Percentiles rank a stretch among this genome's conserved stretches.
phyloP scores from a whole-genome alignment of 2,888 invertebrate species.

The Theretra japonica region DNA sequence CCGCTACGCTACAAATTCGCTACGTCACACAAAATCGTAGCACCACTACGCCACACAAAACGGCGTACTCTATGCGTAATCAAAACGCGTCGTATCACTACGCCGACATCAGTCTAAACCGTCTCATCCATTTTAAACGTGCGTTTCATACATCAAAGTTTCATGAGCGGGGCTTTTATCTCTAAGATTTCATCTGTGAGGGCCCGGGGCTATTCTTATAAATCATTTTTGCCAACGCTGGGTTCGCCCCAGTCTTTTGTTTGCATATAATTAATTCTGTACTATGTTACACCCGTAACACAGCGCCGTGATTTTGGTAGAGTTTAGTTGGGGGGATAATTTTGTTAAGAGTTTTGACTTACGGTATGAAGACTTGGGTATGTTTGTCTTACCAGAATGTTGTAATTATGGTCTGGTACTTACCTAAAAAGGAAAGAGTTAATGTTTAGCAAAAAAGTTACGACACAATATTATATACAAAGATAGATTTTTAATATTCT shows the following conservation, averaged over 20 bases:
- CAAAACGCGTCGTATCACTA: neutral
- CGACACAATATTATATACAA: too few relatives aligned
- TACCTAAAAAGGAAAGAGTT: slow-evolving; percentile 48
- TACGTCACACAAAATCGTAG: neutral
- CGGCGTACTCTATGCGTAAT: neutral
- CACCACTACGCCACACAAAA: slow-evolving; percentile 1
- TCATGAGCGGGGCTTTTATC: slow-evolving; percentile 35
- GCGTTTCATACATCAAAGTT: slow-evolving; percentile 29
- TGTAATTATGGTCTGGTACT: slow-evolving; percentile 35
- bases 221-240: slow-evolving; percentile 42
- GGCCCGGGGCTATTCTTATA: slow-evolving; percentile 40
- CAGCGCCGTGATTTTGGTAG: neutral
- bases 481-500: too few relatives aligned
- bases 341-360: neutral
- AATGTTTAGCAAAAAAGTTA: too few relatives aligned
- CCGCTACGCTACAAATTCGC: neutral
- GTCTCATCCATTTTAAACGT: slow-evolving; percentile 30
- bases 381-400: too few relatives aligned
- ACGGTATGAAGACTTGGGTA: too few relatives aligned
- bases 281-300: neutral
- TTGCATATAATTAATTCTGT: slow-evolving; percentile 27
- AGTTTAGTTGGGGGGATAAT: neutral
- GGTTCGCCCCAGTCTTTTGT: slow-evolving; percentile 15
- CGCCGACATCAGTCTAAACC: slow-evolving; percentile 7
- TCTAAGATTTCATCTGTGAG: slow-evolving; percentile 41